A percentile compares a stretch with the other conserved stretches of the same genome.
phyloP scores from a whole-genome alignment of 1,140 invertebrate genomes.

The Pissodes strobi region DNA sequence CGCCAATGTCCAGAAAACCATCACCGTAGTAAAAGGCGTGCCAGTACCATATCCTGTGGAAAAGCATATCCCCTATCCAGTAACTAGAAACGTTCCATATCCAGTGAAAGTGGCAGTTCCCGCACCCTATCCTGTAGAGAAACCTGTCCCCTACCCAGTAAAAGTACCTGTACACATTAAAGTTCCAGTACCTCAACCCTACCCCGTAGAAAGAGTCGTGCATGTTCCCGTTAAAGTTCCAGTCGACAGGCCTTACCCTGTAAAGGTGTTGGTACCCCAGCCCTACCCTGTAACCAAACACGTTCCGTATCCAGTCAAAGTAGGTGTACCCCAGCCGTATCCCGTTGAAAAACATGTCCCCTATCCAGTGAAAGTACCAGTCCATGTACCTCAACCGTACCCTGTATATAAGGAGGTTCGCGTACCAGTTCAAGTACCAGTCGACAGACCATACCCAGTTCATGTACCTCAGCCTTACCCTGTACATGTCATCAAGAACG shows the following conservation, averaged over 20 bases:
- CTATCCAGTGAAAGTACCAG: conserved; percentile 37
- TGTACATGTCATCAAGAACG: conserved; percentile 39
- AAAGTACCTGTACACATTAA: conserved; percentile 64
- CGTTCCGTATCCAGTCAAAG: conserved; percentile 37
- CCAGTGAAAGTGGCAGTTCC: conserved; percentile 59
- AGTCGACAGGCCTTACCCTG: conserved; percentile 40
- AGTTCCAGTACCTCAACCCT: conserved; percentile 61
- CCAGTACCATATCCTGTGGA: conserved; percentile 63
- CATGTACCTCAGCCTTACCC: conserved; percentile 62
- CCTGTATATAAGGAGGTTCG: conserved; percentile 40
- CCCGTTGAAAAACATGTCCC: conserved; percentile 40
- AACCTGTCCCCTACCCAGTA: conserved; percentile 62
- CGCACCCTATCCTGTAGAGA: conserved; percentile 65
- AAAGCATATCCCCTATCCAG: conserved; percentile 65
- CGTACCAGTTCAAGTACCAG: conserved; percentile 62
- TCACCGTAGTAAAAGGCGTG: conserved; percentile 52
- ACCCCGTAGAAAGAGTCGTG: conserved; percentile 67
- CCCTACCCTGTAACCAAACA: conserved; percentile 59
- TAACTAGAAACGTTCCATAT: conserved; percentile 60
- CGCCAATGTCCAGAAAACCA: conserved; percentile 66
- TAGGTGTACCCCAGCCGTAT: conserved; percentile 38
- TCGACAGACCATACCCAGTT: conserved; percentile 63
- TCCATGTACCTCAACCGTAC: conserved; percentile 41
- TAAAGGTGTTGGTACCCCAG: conserved; percentile 64
- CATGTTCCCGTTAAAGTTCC: conserved; percentile 63